These are phyloP conservation scores for Eupithecia vulgata DNA, from an alignment of 2,888 invertebrate species.

Conservation along the genomic window DNA sequence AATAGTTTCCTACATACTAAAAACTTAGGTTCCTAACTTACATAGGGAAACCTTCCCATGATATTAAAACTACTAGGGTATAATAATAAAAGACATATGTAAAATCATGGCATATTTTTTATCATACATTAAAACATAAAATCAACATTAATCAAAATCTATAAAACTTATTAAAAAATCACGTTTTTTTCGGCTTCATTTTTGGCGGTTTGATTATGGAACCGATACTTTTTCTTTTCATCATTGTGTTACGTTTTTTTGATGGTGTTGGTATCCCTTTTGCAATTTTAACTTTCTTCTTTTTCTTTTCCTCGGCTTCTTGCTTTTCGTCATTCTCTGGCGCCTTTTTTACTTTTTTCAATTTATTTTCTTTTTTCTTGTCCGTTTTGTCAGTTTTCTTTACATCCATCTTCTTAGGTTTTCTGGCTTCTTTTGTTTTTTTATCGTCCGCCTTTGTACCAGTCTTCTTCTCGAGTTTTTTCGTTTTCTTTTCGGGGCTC, in stretches of 20 bases:
- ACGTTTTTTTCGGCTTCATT: constrained; percentile 65
- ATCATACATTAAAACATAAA: not conserved
- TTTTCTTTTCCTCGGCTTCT: not conserved
- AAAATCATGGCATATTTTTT: not conserved
- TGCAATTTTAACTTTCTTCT: constrained; percentile 15
- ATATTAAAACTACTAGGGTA: not conserved
- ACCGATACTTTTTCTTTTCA: constrained; percentile 71
- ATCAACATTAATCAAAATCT: not conserved
- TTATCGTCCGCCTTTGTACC: not conserved
- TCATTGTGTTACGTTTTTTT: constrained; percentile 59
- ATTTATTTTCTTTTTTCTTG: constrained; percentile 1
- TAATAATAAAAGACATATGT: not conserved
- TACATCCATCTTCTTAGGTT: constrained; percentile 6
- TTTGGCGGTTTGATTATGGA: constrained; percentile 74
- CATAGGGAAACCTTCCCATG: not conserved
- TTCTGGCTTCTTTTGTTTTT: constrained; percentile 9
- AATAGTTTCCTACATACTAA: not conserved
- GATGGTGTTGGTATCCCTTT: constrained; percentile 46
- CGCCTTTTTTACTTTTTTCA: not conserved
- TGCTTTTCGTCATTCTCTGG: not conserved
- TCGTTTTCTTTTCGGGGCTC: constrained; percentile 35
- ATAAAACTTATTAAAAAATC: not conserved
- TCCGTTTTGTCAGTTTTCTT: constrained; percentile 11
- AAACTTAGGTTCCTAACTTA: not conserved
- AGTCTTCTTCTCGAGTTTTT: constrained; percentile 3